phyloP scores from a whole-genome alignment of 2,888 invertebrate species.

The Axea sp. region DNA sequence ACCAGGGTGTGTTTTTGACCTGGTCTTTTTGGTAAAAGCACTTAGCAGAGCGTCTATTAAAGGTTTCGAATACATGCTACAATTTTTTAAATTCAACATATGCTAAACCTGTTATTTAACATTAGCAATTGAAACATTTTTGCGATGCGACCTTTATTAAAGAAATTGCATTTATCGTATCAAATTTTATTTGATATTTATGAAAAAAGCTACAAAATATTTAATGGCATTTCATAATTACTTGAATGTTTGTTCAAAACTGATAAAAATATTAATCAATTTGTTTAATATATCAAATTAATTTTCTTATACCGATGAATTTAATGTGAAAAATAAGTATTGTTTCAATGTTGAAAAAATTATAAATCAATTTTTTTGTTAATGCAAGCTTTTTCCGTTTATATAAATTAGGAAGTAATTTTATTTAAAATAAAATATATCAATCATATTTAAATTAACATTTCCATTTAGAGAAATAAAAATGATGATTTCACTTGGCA shows the following conservation, averaged over 20 bases:
- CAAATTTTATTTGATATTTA: constrained; percentile 2
- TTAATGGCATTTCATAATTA: too few relatives aligned
- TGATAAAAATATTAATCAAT: too few relatives aligned
- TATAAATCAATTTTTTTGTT: too few relatives aligned
- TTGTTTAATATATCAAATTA: too few relatives aligned
- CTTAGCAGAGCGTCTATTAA: constrained; percentile 55
- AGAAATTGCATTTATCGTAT: constrained; percentile 1
- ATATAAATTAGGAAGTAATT: neutral
- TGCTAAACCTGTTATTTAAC: constrained; percentile 47
- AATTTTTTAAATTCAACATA: constrained; percentile 45
- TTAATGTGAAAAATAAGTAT: too few relatives aligned
- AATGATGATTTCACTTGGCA: constrained; percentile 11
- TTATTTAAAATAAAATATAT: constrained; percentile 4
- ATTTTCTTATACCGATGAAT: too few relatives aligned
- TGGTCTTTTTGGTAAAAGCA: constrained; percentile 59
- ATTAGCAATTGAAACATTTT: constrained; percentile 37
- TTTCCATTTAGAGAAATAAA: neutral
- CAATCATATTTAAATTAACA: constrained; percentile 9
- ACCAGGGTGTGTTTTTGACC: constrained; percentile 47
- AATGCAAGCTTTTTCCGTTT: neutral
- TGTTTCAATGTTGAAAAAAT: too few relatives aligned
- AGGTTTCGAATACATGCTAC: constrained; percentile 50
- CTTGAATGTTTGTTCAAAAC: too few relatives aligned
- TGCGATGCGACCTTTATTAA: constrained; percentile 6
- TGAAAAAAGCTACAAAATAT: too few relatives aligned